Conservation (phyloP, 2,797 vertebrate species). For the Philypnodon macrostomus region DNA sequence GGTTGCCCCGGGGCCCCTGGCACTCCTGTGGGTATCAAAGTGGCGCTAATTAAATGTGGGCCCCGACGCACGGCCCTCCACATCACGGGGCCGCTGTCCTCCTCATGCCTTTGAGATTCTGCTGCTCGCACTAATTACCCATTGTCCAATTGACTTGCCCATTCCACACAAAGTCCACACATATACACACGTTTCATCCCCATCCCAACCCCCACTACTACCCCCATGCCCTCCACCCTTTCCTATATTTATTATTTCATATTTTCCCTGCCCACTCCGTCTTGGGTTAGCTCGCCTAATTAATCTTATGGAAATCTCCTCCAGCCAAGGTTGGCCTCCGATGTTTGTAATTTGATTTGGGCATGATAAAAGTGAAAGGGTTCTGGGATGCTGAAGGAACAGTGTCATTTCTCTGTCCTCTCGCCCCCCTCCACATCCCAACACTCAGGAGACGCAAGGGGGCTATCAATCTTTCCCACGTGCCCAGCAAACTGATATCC, state of each 20-base stretch:
- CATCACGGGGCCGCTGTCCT: slow-evolving; percentile 92
- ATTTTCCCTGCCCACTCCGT: slow-evolving; percentile 84
- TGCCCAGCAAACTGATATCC: slow-evolving; percentile 99
- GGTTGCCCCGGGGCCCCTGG: slow-evolving; percentile 97
- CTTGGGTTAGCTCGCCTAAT: slow-evolving; percentile 94
- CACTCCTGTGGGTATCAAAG: slow-evolving; percentile 99
- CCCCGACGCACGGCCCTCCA: slow-evolving; percentile 89
- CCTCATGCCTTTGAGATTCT: slow-evolving; percentile 92
- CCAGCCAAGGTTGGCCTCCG: slow-evolving; percentile 96
- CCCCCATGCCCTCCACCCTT: too few species aligned
- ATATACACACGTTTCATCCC: slow-evolving; percentile 60
- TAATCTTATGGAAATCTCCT: slow-evolving; percentile 99
- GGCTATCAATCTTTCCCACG: slow-evolving; percentile 99
- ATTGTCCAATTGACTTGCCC: slow-evolving; percentile 97
- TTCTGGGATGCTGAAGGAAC: slow-evolving; percentile 62
- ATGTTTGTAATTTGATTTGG: slow-evolving; percentile 99
- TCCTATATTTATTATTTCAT: slow-evolving; percentile 74
- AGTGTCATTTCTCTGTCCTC: slow-evolving; percentile 75
- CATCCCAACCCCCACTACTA: slow-evolving; percentile 41
- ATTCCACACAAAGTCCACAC: slow-evolving; percentile 82
- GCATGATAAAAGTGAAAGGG: slow-evolving; percentile 71
- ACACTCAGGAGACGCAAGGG: slow-evolving; percentile 91
- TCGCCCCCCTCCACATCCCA: slow-evolving; percentile 62
- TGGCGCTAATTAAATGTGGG: slow-evolving; percentile 99
- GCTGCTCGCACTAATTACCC: slow-evolving; percentile 97